These are phyloP conservation scores for Drosophila atripex DNA, from an alignment of 2,888 invertebrate species.

Conservation along the genomic window DNA sequence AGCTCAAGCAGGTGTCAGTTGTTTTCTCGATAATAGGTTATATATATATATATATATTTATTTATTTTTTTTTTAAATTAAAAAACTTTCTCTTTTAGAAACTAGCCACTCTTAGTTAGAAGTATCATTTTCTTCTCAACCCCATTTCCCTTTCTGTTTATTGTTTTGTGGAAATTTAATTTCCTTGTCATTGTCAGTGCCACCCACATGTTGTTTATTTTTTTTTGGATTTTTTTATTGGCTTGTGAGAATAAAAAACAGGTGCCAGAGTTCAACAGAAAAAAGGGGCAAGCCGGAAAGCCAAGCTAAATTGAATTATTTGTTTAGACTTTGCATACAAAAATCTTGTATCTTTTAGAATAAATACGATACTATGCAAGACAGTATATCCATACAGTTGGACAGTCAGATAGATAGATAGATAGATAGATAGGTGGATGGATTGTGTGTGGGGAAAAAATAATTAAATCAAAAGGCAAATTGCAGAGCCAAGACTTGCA, in stretches of 20 bases:
- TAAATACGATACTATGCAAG: no score
- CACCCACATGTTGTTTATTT: neutral
- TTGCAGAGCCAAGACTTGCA: constrained; percentile 54
- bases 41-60: no score
- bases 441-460: neutral
- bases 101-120: no score
- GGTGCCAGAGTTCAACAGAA: constrained; percentile 5
- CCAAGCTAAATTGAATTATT: constrained; percentile 38
- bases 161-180: constrained; percentile 64
- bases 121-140: neutral
- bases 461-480: constrained; percentile 72
- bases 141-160: constrained; percentile 13
- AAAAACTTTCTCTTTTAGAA: no score
- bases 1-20: constrained; percentile 32
- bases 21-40: no score
- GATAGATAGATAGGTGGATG: no score
- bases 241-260: neutral
- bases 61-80: no score
- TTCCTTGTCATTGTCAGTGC: constrained; percentile 51
- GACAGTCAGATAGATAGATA: no score
- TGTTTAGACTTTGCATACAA: constrained; percentile 8
- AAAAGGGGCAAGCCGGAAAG: constrained; percentile 14
- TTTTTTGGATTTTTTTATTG: no score
- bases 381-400: no score
- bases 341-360: no score